Conservation (phyloP, 2,888 invertebrate genomes). For the Ormia ochracea region DNA sequence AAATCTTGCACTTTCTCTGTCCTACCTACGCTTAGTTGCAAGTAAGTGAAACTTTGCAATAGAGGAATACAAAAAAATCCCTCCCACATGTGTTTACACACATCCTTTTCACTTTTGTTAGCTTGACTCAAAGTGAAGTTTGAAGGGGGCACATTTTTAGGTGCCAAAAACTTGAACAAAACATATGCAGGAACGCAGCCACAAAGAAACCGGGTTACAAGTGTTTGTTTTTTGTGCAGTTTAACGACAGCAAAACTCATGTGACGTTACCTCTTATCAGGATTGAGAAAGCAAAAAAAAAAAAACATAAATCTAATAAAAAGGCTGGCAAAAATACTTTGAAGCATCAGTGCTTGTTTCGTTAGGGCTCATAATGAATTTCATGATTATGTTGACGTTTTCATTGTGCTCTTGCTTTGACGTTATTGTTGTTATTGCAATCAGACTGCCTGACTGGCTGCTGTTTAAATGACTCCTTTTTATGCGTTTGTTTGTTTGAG, state of each 20-base stretch:
- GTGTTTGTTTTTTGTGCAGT: constrained; percentile 17
- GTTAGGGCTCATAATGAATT: not conserved
- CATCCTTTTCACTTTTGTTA: not conserved
- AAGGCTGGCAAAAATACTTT: not conserved
- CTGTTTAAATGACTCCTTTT: not conserved
- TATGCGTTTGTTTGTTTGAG: constrained; percentile 20
- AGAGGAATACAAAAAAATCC: not conserved
- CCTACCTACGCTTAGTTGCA: not conserved
- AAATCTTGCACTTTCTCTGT: not conserved
- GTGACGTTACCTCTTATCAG: not conserved
- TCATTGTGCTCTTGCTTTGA: not conserved
- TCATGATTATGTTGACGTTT: constrained; percentile 32
- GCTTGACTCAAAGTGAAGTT: constrained; percentile 48
- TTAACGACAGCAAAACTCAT: constrained; percentile 1
- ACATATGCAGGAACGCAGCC: not conserved
- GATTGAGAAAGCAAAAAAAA: not conserved
- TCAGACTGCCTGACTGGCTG: constrained; percentile 29
- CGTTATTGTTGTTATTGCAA: constrained; percentile 32
- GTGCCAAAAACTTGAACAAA: constrained; percentile 32
- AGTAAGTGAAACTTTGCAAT: not conserved
- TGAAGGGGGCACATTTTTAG: constrained; percentile 57
- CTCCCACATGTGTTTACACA: not conserved
- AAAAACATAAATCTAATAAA: not conserved
- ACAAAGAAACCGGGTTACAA: constrained; percentile 37
- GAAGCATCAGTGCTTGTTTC: not conserved